phyloP scores from a whole-genome alignment of 2,888 invertebrate genomes.

The Arrhopalites spinosus region DNA sequence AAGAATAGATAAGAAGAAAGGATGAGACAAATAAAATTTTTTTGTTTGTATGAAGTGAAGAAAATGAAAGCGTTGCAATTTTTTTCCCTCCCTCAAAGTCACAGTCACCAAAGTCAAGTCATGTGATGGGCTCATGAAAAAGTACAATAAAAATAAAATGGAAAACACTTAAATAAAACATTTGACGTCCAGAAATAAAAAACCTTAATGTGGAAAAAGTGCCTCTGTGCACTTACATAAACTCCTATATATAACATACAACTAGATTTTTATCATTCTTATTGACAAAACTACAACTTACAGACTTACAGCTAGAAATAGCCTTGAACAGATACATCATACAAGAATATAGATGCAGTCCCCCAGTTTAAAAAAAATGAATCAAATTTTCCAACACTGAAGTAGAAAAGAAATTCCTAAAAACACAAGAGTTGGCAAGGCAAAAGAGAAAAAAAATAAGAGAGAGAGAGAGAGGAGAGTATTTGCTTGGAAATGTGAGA shows the following conservation, averaged over 20 bases:
- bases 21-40: not conserved
- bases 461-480: not conserved
- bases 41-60: not conserved
- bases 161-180: slow-evolving; percentile 8
- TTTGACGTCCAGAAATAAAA: not conserved
- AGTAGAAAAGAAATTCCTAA: too few relatives aligned
- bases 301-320: too few relatives aligned
- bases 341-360: not conserved
- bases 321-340: not conserved
- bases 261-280: too few relatives aligned
- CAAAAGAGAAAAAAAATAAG: not conserved
- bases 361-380: not conserved
- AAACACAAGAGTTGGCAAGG: not conserved
- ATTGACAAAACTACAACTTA: too few relatives aligned
- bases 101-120: too few relatives aligned
- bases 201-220: slow-evolving; percentile 2
- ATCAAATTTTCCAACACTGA: not conserved
- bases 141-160: not conserved
- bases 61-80: too few relatives aligned
- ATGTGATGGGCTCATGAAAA: not conserved
- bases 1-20: not conserved
- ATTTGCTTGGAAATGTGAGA: not conserved
- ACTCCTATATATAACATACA: not conserved
- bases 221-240: not conserved
- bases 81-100: too few relatives aligned